Evolutionary conservation across 2,888 invertebrate genomes (phyloP).

Genomic region (Sphaerophoria rueppellii): DNA sequence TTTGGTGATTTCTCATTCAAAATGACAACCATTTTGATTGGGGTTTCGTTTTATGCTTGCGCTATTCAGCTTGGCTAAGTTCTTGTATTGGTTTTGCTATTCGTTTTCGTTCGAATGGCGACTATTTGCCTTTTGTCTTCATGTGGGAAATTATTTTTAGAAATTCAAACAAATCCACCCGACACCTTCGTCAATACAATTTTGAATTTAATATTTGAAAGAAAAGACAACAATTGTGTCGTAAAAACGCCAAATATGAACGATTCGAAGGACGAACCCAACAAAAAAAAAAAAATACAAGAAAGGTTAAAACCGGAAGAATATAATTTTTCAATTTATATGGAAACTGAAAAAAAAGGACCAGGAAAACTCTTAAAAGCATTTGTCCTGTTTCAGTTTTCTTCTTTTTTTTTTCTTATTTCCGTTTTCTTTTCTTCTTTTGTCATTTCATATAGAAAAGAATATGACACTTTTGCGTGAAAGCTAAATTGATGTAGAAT

Average conservation of each 20-base stretch:
- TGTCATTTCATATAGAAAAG: neutral
- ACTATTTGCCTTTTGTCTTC: too few species aligned
- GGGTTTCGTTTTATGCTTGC: slow-evolving; percentile 33
- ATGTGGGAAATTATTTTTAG: too few species aligned
- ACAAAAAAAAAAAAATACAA: neutral
- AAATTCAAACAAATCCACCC: neutral
- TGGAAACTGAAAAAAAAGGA: slow-evolving; percentile 61
- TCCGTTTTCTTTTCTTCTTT: neutral
- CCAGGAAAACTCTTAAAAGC: slow-evolving; percentile 23
- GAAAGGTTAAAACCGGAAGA: slow-evolving; percentile 7
- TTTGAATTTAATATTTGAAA: neutral
- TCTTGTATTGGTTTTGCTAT: neutral
- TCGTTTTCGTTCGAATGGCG: neutral
- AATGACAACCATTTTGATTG: slow-evolving; percentile 67
- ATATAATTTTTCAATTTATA: slow-evolving; percentile 69
- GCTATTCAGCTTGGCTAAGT: neutral
- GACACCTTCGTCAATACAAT: neutral
- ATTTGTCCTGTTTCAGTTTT: neutral
- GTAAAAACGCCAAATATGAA: slow-evolving; percentile 21
- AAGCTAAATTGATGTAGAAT: slow-evolving; percentile 63
- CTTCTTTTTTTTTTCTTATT: slow-evolving; percentile 36
- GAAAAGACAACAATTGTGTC: neutral
- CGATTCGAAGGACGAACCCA: neutral
- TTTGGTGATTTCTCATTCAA: slow-evolving; percentile 58
- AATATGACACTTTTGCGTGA: slow-evolving; percentile 26